Percentiles rank a stretch among this genome's conserved stretches.
Conservation (phyloP, 2,797 vertebrate species). For the Sebastes itinus region DNA sequence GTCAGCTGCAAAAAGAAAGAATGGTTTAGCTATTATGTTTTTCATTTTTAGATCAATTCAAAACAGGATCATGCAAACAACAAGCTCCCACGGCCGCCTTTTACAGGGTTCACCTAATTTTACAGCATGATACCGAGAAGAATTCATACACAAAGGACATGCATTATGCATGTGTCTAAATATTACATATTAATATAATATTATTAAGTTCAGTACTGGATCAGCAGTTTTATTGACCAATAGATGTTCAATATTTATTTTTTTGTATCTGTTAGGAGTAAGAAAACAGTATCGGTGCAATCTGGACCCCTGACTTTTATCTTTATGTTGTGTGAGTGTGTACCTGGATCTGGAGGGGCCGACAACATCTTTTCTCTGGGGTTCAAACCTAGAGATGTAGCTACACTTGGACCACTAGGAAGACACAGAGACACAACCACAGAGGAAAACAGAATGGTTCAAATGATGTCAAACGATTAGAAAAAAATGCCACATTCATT, state of each 20-base stretch:
- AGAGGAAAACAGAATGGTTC: background rate
- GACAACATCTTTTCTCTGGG: slow-evolving; percentile 71
- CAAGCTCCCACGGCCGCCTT: no score
- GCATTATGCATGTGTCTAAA: background rate
- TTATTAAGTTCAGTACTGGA: background rate
- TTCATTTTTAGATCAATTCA: no score
- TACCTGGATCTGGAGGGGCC: slow-evolving; percentile 57
- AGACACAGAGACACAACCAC: slow-evolving; percentile 4
- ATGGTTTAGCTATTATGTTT: no score
- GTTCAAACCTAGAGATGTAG: slow-evolving; percentile 74
- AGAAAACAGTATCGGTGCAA: background rate
- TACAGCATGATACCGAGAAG: background rate
- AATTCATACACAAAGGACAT: background rate
- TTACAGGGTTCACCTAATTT: no score
- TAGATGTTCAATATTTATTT: background rate
- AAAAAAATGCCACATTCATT: background rate
- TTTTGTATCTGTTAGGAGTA: background rate
- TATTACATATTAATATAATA: background rate
- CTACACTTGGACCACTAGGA: slow-evolving; percentile 79
- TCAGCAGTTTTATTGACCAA: background rate
- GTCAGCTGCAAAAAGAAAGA: no score
- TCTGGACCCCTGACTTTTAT: background rate
- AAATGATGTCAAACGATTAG: background rate
- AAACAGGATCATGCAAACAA: no score
- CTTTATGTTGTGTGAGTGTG: background rate